Conservation (phyloP, 2,113 vertebrate genomes). For the Nesoenas mayeri region DNA sequence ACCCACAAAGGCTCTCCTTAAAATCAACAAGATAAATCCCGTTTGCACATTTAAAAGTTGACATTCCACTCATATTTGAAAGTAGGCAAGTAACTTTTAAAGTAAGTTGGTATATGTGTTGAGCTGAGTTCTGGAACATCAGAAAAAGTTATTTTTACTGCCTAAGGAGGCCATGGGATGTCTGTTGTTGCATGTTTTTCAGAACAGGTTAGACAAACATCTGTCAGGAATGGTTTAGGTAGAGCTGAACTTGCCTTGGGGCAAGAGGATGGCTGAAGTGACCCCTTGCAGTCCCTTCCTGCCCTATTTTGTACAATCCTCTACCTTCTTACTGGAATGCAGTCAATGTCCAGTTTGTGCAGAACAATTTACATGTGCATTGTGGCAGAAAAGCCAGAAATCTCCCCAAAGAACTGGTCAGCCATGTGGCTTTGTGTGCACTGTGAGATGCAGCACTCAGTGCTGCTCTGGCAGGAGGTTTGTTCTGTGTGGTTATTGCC, state of each 20-base stretch:
- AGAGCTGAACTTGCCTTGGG: background rate
- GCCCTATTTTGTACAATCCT: background rate
- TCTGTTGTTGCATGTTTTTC: background rate
- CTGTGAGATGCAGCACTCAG: accelerated
- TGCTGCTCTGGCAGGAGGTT: background rate
- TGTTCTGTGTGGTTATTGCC: background rate
- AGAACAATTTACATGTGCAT: background rate
- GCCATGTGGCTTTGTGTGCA: accelerated
- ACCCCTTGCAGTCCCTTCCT: background rate
- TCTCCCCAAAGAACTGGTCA: background rate
- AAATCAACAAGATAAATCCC: background rate
- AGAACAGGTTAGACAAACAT: background rate
- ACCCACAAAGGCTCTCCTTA: background rate
- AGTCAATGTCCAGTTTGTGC: background rate
- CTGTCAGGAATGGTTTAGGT: conserved; percentile 10
- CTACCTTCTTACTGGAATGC: background rate
- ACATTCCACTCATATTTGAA: background rate
- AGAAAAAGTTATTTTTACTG: background rate
- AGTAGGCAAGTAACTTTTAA: background rate
- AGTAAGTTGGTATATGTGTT: background rate
- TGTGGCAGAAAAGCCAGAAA: background rate
- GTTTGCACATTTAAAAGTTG: background rate
- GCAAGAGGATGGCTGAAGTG: background rate
- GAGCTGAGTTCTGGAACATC: background rate
- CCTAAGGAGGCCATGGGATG: background rate